Base-by-base conservation (phyloP, 2,113 vertebrate genomes). In the Odontesthes bonariensis region DNA sequence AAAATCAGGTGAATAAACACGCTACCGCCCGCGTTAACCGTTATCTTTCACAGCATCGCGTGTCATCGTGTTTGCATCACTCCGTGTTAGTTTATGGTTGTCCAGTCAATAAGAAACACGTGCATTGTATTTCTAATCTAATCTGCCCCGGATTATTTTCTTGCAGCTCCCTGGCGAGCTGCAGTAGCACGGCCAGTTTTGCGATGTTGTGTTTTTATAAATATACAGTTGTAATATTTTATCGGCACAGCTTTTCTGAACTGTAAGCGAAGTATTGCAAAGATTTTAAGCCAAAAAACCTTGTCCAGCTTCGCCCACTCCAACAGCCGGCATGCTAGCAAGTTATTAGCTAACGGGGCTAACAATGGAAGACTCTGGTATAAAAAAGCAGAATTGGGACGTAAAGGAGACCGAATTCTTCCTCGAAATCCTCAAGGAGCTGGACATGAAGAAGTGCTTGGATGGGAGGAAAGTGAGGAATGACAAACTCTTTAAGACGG, bases 331-430 rank as follows among this genome's bases (percentile, higher is more conserved):
- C 20, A 86, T 86, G 87, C 68, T 54, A 54, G 38, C 38, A 8
- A 16, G 11, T 85, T 4, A 40, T 38, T 84, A 83, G 86, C 69
- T 66, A 65, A 42, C 32, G 6, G 31, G 66, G 23, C 20, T 3
- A 55, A 75, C 75, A 63, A 88, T 91, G 90, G 86, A 90, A 14
- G 86, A 90, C n/a, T 55, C 64, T 0, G 47, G 70, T 0, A 81
- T 89, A 1, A 90, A 84, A 71, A 89, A 90, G 70, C 88, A 90
- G 63, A 90, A 90, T 46, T 91, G 85, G 91, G 91, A 91, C 69
- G 82, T 89, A 57, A 79, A 76, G 44, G 89, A 91, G 77, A 90
- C 88, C 0, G 88, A 91, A 47, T 9, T 90, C 0, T 77, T 89
- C 11, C 74, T 92, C 1, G 79, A 92, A 35, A 90, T 87, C 51